These are phyloP conservation scores for Drosophila pachea DNA, from an alignment of 1,140 invertebrate species.

Conservation along the genomic window DNA sequence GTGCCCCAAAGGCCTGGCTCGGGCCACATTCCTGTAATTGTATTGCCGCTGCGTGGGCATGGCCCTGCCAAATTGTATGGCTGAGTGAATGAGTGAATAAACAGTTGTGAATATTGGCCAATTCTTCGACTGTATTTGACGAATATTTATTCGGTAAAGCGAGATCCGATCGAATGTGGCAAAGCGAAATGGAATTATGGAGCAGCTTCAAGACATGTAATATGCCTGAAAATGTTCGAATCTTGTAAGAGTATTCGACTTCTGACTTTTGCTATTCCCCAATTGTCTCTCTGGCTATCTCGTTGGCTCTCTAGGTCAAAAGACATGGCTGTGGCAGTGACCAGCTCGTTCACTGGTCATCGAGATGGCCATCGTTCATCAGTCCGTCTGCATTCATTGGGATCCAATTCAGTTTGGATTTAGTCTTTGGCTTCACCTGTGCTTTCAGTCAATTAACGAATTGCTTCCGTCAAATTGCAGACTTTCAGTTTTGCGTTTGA, in stretches of 20 bases:
- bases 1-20: conserved; percentile 50
- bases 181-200: no score
- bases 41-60: conserved; percentile 37
- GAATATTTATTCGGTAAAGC: conserved; percentile 9
- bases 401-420: conserved; percentile 58
- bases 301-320: no score
- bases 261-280: no score
- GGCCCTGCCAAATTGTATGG: conserved; percentile 9
- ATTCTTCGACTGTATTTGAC: conserved; percentile 11
- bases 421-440: conserved; percentile 24
- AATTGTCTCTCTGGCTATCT: no score
- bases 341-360: no score
- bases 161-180: no score
- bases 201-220: no score
- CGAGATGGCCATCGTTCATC: conserved; percentile 21
- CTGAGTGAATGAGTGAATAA: conserved; percentile 30
- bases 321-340: no score
- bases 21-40: conserved; percentile 63
- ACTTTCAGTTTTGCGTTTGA: no score
- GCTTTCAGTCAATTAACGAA: conserved; percentile 6
- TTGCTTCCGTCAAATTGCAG: no score
- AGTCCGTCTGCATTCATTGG: conserved; percentile 23
- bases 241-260: no score
- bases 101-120: conserved; percentile 2
- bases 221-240: no score